Base-by-base conservation (phyloP, 2,113 vertebrate species). In the Amazona vittata region DNA sequence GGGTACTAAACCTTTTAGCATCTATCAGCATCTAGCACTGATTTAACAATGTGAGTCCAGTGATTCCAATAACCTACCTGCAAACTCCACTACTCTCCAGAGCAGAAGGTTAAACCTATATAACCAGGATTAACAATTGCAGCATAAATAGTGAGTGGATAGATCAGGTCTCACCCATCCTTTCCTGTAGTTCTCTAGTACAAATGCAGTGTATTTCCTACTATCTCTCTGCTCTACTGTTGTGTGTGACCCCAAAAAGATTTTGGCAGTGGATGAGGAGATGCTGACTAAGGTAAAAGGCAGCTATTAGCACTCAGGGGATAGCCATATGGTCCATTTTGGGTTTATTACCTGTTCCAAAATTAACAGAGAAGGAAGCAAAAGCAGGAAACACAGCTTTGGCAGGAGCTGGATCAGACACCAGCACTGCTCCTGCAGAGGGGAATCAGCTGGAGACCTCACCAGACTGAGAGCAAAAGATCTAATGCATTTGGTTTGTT, bases 211-310 rank as follows among this genome's bases (percentile, higher is more conserved):
- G 39, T 9, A 7, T 25, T 47, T 81, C 92, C 73, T 73, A 65
- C 65, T 26, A 8, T 24, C 70, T 47, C 65, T 70, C 73, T 73
- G 79, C 63, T 49, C 59, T 15, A 28, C 57, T 53, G 44, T 21
- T 1, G 0, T 4, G 21, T 8, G 70, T 80, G 52, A 39, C 44
- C 78, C 82, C 47, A 37, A 28, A 46, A 57, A 65, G 44, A 11
- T 35, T 64, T 43, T 94, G 96, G 92, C 92, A 86, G 70, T 11
- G 73, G 69, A 88, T 33, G 57, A 86, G 50, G 88, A 86, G 76
- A 68, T 64, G 80, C 90, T 90, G 80, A 50, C 86, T 68, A 60
- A 84, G 70, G 94, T 78, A 86, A 73, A 53, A 89, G 62, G 31
- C 59, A 89, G 55, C 77, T 52, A 89, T 89, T 71, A 93, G 90